Percentiles rank a stretch among this genome's conserved stretches.
Conservation (phyloP, 2,888 invertebrate species). For the Cerceris rybyensis region DNA sequence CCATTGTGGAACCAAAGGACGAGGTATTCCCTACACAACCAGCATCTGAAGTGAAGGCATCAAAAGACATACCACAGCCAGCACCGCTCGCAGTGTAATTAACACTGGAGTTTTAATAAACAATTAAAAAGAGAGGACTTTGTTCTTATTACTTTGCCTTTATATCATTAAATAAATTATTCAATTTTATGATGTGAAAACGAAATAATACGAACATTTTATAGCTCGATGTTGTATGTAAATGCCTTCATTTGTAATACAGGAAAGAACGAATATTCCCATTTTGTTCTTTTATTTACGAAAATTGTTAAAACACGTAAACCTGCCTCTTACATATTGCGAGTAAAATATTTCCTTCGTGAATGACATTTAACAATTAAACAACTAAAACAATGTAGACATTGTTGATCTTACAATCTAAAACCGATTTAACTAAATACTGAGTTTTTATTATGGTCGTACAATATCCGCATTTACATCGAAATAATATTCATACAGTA, state of each 20-base stretch:
- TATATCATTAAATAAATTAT: neutral
- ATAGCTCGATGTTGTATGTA: too few species aligned
- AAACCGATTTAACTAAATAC: neutral
- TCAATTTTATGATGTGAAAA: too few species aligned
- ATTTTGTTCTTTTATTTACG: constrained; percentile 30
- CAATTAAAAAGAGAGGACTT: constrained; percentile 38
- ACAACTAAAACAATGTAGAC: too few species aligned
- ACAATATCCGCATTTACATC: neutral
- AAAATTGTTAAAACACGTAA: constrained; percentile 21
- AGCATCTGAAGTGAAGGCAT: constrained; percentile 89
- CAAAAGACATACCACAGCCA: constrained; percentile 84
- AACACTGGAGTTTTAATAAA: constrained; percentile 54
- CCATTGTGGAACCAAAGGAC: constrained; percentile 98
- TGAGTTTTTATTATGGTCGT: neutral
- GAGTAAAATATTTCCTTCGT: too few species aligned
- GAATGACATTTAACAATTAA: too few species aligned
- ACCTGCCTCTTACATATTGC: neutral
- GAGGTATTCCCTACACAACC: constrained; percentile 90
- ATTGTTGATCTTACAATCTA: neutral
- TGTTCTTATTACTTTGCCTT: neutral
- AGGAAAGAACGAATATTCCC: constrained; percentile 6
- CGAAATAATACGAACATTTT: too few species aligned
- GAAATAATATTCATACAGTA: too few species aligned
- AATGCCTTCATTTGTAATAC: constrained; percentile 7
- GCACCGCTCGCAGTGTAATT: constrained; percentile 82